Evolutionary conservation across 1,140 invertebrate genomes (phyloP).

Genomic region (Sitodiplosis mosellana): DNA sequence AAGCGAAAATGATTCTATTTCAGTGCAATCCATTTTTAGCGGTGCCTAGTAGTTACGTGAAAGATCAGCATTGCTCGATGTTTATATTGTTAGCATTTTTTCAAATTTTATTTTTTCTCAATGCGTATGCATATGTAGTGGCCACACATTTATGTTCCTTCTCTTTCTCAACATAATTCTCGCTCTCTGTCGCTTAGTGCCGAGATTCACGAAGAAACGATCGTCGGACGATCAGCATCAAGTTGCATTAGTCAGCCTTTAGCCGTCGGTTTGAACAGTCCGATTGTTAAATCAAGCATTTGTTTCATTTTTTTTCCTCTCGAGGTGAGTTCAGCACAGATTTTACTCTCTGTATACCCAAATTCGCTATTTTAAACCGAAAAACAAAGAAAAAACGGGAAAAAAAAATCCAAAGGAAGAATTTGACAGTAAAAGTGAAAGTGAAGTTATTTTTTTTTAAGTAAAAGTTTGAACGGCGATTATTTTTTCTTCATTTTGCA

Average conservation of each 20-base stretch:
- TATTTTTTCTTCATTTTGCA: no score
- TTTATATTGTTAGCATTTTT: background rate
- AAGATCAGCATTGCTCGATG: background rate
- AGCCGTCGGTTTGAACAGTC: constrained; percentile 28
- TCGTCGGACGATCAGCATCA: background rate
- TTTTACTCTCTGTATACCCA: background rate
- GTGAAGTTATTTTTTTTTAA: no score
- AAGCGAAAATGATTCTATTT: constrained; percentile 2
- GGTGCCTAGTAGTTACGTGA: background rate
- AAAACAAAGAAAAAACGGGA: no score
- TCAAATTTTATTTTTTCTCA: background rate
- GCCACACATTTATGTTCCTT: no score
- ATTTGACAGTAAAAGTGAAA: no score
- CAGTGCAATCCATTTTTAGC: constrained; percentile 5
- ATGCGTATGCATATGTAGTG: no score
- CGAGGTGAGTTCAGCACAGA: constrained; percentile 20
- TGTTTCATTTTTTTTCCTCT: constrained; percentile 14
- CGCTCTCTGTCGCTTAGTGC: no score
- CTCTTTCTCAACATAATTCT: no score
- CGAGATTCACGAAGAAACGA: background rate
- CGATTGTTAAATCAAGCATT: constrained; percentile 22
- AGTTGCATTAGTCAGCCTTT: constrained; percentile 26
- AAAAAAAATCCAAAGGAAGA: no score
- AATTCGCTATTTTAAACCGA: background rate
- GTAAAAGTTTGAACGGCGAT: no score